Conservation (phyloP, 92 coral and sea anemone genomes). For the Diadumene lineata region DNA sequence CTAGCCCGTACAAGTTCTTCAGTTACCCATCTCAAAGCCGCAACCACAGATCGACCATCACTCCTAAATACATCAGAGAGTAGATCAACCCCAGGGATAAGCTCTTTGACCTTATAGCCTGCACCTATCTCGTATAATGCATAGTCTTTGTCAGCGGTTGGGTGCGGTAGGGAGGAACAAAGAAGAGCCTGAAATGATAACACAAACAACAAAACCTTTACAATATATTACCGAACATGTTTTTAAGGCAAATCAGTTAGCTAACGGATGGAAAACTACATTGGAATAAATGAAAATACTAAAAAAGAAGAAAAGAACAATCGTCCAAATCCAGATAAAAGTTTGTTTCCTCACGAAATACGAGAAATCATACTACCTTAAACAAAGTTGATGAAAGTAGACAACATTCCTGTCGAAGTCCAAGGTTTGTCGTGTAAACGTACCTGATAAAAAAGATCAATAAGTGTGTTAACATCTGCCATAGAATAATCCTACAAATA, state of each 20-base stretch:
- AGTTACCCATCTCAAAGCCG: constrained; percentile 83
- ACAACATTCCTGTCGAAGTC: constrained; percentile 88
- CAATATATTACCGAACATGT: too few relatives aligned
- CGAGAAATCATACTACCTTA: too few relatives aligned
- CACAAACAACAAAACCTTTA: too few relatives aligned
- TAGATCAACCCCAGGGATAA: constrained; percentile 89
- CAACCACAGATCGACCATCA: constrained; percentile 85
- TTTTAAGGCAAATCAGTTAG: too few relatives aligned
- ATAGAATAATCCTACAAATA: too few relatives aligned
- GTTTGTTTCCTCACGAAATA: too few relatives aligned
- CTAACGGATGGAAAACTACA: too few relatives aligned
- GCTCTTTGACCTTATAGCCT: constrained; percentile 70
- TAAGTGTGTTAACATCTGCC: too few relatives aligned
- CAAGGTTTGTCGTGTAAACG: constrained; percentile 86
- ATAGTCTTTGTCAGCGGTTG: constrained; percentile 84
- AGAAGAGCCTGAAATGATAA: constrained; percentile 69
- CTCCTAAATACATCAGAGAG: constrained; percentile 91
- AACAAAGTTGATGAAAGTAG: constrained; percentile 77
- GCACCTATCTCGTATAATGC: constrained; percentile 90
- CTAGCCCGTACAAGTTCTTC: constrained; percentile 83
- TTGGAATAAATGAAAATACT: too few relatives aligned
- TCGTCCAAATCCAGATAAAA: too few relatives aligned
- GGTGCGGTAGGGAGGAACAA: constrained; percentile 90
- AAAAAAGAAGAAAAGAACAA: too few relatives aligned
- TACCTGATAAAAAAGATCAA: constrained; percentile 70